Percentiles rank a stretch among this genome's conserved stretches.
Conservation (phyloP, 2,113 vertebrate species). For the Dicentrarchus labrax region DNA sequence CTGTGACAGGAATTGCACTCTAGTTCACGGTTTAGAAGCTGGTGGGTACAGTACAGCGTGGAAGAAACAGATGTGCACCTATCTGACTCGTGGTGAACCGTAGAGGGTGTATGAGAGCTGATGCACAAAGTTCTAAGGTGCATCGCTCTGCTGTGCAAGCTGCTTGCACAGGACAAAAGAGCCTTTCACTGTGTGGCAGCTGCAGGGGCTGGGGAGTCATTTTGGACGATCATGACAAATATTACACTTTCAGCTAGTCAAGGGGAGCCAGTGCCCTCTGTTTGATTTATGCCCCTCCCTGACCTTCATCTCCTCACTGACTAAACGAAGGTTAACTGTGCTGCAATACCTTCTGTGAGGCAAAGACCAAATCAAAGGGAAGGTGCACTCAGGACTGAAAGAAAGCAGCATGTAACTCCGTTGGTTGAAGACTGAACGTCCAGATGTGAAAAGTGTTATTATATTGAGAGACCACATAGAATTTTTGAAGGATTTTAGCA, state of each 20-base stretch:
- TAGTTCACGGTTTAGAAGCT: conserved; percentile 10
- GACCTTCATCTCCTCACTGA: conserved; percentile 50
- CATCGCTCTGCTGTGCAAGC: conserved; percentile 58
- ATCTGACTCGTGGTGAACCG: conserved; percentile 39
- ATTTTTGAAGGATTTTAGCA: neutral
- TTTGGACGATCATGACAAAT: conserved; percentile 84
- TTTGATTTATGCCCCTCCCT: conserved; percentile 72
- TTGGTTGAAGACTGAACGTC: conserved; percentile 4
- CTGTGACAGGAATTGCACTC: conserved; percentile 16
- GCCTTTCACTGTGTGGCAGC: conserved; percentile 74
- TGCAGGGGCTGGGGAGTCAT: conserved; percentile 69
- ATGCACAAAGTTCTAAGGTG: conserved; percentile 57
- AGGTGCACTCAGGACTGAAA: conserved; percentile 13
- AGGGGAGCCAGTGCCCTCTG: conserved; percentile 45
- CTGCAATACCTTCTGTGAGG: conserved; percentile 25
- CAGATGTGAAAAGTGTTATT: neutral
- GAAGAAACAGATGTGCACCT: conserved; percentile 41
- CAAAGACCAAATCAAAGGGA: conserved; percentile 45
- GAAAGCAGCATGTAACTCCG: neutral
- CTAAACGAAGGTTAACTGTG: conserved; percentile 48
- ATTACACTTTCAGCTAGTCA: conserved; percentile 75
- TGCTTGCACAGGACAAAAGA: conserved; percentile 76
- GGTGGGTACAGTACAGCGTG: neutral
- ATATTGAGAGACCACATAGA: neutral
- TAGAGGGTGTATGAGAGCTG: conserved; percentile 25